A percentile compares a stretch with the other conserved stretches of the same genome.
phyloP scores from a whole-genome alignment of 2,113 vertebrate genomes.

The Cebidichthys violaceus region DNA sequence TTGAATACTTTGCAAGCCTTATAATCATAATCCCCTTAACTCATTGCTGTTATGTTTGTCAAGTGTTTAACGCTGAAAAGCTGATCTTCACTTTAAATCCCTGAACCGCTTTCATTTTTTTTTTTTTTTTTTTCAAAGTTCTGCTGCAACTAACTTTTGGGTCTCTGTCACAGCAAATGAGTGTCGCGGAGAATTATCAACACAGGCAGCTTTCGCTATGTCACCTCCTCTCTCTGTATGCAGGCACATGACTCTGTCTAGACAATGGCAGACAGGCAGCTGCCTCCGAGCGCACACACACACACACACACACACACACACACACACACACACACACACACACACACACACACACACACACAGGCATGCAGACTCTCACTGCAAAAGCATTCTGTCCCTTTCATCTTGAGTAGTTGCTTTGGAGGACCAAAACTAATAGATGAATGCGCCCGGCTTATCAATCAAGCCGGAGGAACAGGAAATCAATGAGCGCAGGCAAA shows the following conservation, averaged over 20 bases:
- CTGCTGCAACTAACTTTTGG: conserved; percentile 56
- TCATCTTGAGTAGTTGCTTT: conserved; percentile 48
- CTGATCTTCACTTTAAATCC: conserved; percentile 57
- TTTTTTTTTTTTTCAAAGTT: conserved; percentile 30
- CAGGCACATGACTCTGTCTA: conserved; percentile 76
- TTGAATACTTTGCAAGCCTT: conserved; percentile 48
- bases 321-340: conserved; percentile 29
- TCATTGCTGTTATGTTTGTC: conserved; percentile 52
- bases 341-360: conserved; percentile 33
- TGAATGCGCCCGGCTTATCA: conserved; percentile 64
- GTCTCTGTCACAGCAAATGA: conserved; percentile 61
- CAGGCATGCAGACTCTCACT: conserved; percentile 1
- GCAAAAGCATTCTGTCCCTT: conserved; percentile 39
- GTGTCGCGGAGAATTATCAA: conserved; percentile 62
- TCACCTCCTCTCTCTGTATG: conserved; percentile 75
- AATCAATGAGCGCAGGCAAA: conserved; percentile 64
- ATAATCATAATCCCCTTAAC: conserved; percentile 75
- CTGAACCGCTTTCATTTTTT: conserved; percentile 27
- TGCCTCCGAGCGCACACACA: conserved; percentile 56
- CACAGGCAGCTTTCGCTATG: conserved; percentile 61
- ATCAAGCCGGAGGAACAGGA: conserved; percentile 49
- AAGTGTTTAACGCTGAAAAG: conserved; percentile 65
- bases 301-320: conserved; percentile 31
- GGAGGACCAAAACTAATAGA: conserved; percentile 65
- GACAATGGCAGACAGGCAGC: conserved; percentile 75